Evolutionary conservation across 2,888 invertebrate species (phyloP).

Genomic region (Lepidocyrtinus sp.): DNA sequence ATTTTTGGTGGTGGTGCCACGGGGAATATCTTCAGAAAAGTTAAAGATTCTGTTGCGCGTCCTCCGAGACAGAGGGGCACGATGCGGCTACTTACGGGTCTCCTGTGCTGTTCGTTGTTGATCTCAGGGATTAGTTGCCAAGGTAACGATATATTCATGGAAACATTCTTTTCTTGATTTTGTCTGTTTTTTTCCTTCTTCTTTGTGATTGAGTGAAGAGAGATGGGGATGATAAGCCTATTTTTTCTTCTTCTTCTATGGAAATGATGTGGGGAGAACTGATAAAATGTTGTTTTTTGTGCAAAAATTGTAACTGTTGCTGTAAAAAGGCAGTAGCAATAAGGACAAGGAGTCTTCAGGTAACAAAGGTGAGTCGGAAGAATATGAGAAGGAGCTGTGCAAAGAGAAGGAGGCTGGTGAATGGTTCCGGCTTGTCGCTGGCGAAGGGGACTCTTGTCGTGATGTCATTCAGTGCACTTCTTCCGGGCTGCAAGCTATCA

Average conservation of each 20-base stretch:
- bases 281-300: conserved; percentile 13
- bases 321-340: conserved; percentile 14
- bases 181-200: too few species aligned
- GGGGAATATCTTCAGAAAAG: too few species aligned
- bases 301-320: conserved; percentile 4
- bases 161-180: too few species aligned
- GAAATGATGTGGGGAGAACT: too few species aligned
- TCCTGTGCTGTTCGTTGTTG: conserved; percentile 9
- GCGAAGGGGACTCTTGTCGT: conserved; percentile 92
- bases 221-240: too few species aligned
- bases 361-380: conserved; percentile 80
- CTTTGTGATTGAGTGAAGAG: too few species aligned
- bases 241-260: too few species aligned
- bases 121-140: conserved; percentile 22
- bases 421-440: conserved; percentile 92
- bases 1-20: background rate
- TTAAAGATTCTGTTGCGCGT: background rate
- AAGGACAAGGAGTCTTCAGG: conserved; percentile 19
- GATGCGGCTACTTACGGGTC: background rate
- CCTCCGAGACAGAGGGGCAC: background rate
- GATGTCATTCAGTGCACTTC: conserved; percentile 96
- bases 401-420: conserved; percentile 96
- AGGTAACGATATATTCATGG: conserved; percentile 14
- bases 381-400: conserved; percentile 90
- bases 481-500: conserved; percentile 77